Evolutionary conservation across 2,113 vertebrate species (phyloP), one percentile per base, ranked within the genome.

Genomic region (Chaetodon auriga): DNA sequence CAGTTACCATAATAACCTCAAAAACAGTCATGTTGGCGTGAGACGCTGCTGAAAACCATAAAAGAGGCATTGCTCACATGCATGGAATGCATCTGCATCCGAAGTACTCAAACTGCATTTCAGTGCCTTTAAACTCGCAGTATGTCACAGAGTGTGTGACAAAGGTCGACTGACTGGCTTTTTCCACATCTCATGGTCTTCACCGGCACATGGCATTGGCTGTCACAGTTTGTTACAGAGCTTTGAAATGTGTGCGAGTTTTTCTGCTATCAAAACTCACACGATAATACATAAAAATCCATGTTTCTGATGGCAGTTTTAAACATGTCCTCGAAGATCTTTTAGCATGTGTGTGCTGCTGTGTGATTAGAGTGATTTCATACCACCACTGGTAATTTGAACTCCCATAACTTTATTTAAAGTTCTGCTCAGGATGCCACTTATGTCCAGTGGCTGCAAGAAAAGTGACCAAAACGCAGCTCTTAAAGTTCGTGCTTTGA

Each of bases 31-130:
- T 23, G 25, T 3, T 10, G 23, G 51, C 45, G 8, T 78, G 85
- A 90, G 43, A 68, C 23, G 2, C 35, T 7, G 4, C 25, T 76
- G 30, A 48, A 36, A 66, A 36, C 21, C 25, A 10, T 23, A 23
- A 83, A 86, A 75, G 30, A 81, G 70, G 81, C 88, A 86, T 84
- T 79, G 87, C 57, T 88, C 84, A 78, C 23, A 45, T 41, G 6
- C 1, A 5, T 53, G 80, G 79, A 85, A 89, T 68, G 35, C n/a
- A 38, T 41, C 25, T 35, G 15, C 41, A 51, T 48, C 51, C 13
- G 1, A 78, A 0, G 74, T 30, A 61, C 49, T 70, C 38, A 16
- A 11, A 23, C 25, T 48, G 2, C 13, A 14, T 58, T 63, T 30
- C 0, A 61, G 4, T 60, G 64, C 38, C 23, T 46, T 16, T 51